Evolutionary conservation across 2,797 vertebrate species (phyloP).

Genomic region (Benthosema pterotum): DNA sequence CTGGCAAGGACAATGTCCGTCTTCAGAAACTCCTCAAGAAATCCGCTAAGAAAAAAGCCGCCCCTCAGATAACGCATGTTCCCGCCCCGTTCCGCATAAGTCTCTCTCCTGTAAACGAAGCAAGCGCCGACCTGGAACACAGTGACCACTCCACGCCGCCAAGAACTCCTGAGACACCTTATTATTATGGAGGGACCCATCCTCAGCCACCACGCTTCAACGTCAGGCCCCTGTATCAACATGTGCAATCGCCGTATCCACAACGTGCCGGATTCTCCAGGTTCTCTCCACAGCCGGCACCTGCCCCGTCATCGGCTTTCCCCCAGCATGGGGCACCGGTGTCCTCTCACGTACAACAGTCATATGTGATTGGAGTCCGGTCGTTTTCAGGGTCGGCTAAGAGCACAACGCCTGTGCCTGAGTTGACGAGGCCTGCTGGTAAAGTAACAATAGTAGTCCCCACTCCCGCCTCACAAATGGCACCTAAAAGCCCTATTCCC

Average conservation of each 20-base stretch:
- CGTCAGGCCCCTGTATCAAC: conserved; percentile 74
- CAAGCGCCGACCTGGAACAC: conserved; percentile 87
- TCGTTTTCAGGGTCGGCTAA: conserved; percentile 23
- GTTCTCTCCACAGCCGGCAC: conserved; percentile 76
- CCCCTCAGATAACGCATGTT: conserved; percentile 66
- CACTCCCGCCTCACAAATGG: background rate
- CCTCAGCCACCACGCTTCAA: conserved; percentile 69
- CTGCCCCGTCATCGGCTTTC: conserved; percentile 35
- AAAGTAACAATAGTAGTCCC: conserved; percentile 38
- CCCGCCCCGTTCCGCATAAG: conserved; percentile 83
- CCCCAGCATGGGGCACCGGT: conserved; percentile 46
- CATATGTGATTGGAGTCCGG: conserved; percentile 22
- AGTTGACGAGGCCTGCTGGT: conserved; percentile 27
- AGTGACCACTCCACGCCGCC: conserved; percentile 83
- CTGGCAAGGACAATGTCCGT: conserved; percentile 87
- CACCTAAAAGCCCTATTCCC: conserved; percentile 15
- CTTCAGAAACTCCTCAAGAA: conserved; percentile 91
- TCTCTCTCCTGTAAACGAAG: conserved; percentile 94
- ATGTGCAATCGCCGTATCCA: conserved; percentile 82
- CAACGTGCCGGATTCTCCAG: conserved; percentile 74
- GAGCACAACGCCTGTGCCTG: conserved; percentile 24
- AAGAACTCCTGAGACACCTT: conserved; percentile 70
- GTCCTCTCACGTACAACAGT: conserved; percentile 44
- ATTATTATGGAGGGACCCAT: conserved; percentile 28
- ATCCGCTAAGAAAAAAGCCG: conserved; percentile 82